phyloP scores from a whole-genome alignment of 2,113 vertebrate genomes.

The Macquaria ambigua region DNA sequence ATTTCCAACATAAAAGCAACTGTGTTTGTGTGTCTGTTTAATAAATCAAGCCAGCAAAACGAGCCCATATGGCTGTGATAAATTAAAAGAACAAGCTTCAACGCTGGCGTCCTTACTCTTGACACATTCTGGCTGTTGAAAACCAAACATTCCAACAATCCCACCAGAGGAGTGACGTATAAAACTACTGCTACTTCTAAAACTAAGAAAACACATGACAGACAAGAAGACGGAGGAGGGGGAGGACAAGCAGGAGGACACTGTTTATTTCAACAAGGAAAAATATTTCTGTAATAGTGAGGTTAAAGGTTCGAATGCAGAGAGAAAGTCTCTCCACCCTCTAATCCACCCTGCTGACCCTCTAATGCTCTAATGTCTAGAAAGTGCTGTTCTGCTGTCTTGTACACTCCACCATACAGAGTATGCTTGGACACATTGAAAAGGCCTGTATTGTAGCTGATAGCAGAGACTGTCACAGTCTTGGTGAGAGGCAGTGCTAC shows the following conservation, averaged over 20 bases:
- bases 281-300: neutral
- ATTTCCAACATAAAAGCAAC: constrained; percentile 10
- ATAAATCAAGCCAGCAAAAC: constrained; percentile 33
- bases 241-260: neutral
- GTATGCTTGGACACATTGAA: constrained; percentile 13
- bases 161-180: constrained; percentile 15
- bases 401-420: neutral
- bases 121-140: constrained; percentile 14
- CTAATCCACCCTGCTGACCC: constrained; percentile 8
- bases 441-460: constrained; percentile 45
- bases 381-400: constrained; percentile 14
- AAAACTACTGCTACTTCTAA: neutral
- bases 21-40: constrained; percentile 25
- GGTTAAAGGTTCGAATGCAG: neutral
- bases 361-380: constrained; percentile 5
- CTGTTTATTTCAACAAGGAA: neutral
- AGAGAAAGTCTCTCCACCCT: constrained; percentile 15
- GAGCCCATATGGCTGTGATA: constrained; percentile 12
- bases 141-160: constrained; percentile 11
- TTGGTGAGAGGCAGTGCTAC: constrained; percentile 26
- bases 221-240: neutral
- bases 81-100: constrained; percentile 17
- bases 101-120: neutral
- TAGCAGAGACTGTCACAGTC: constrained; percentile 9
- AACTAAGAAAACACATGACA: neutral